Evolutionary conservation across 2,797 vertebrate genomes (phyloP), one percentile per base, ranked within the genome.

Genomic region (Myioborus miniatus): DNA sequence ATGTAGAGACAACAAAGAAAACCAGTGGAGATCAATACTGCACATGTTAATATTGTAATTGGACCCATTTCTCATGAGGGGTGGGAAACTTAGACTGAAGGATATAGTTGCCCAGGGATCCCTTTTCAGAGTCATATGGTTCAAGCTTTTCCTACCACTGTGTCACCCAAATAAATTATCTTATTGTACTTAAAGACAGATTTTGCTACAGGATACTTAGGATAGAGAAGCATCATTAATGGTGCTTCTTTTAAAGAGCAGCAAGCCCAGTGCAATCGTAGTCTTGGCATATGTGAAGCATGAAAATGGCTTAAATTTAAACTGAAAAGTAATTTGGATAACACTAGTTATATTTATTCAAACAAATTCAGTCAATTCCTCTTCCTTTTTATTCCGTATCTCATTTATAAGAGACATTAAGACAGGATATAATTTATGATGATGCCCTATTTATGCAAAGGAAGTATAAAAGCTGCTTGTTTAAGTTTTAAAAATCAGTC

Each of bases 371-470:
- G 15, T 26, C 49, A 74, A 67, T 36, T 89, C 9, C 10, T 76
- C 47, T 77, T 83, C 23, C 15, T 29, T 74, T 94, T 87, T 63
- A 80, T 72, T 82, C 15, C 7, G 2, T 49, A 55, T 21, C 23
- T 87, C 60, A 70, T 41, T 77, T 67, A 41, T 34, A 81, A 64
- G 15, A 69, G 44, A 55, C 12, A 19, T 46, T 60, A 95, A 83
- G 29, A 39, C 5, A 30, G 19, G 8, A 50, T 70, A 46, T 22
- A 2, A 37, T 65, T 84, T 63, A 63, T 32, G 9, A 69, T 44
- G 15, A 18, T 69, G 21, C 2, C 9, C 5, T 0, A 1, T 47
- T 41, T 1, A 3, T 59, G 15, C 55, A 80, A 79, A 2, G 3
- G 19, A 3, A 59, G 6, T 15, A 65, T 34, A 68, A 81, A 58